Base-by-base conservation (phyloP, 2,113 vertebrate species). In the Solenodon paradoxus region DNA sequence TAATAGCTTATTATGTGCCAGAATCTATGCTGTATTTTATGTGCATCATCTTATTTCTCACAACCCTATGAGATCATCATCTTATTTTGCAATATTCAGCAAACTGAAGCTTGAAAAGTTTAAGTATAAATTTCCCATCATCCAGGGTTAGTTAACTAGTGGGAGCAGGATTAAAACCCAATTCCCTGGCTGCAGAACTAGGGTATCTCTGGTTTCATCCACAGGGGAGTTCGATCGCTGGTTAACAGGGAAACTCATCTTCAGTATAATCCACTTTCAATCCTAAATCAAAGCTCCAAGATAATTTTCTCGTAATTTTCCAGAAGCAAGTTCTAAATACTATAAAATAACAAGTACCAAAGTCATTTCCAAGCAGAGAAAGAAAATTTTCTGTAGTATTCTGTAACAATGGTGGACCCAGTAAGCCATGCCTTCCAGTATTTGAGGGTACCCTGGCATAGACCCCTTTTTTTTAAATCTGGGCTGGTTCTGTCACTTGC, bases 231-330 rank as follows among this genome's bases (percentile, higher is more conserved):
- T 47, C 13, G 74, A 72, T 61, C 53, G 59, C 35, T 68, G 30
- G 59, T 22, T 68, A 55, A 88, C 12, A 74, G 35, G 71, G 92
- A 90, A 80, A 95, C 47, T 92, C 30, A 85, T 77, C 7, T 78
- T 71, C 91, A 81, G 77, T 57, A 82, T 28, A 86, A 40, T 81
- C 26, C 19, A 63, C 28, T 71, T 88, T 93, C 38, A 77, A 51
- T 8, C 24, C 71, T 66, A 82, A 16, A 20, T 59, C 38, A 63
- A 40, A 86, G 2, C 8, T 86, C 51, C 26, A 45, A 87, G 11
- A 15, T 24, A 38, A 59, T 83, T 82, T 95, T 66, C 38, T 93
- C 47, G 88, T 94, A 10, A 74, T 6, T 84, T 88, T 88, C 68
- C 30, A 79, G 47, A 72, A 96, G n/a, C 19, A 79, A 74, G 35